These are phyloP conservation scores for Acyrthosiphon pisum DNA, from an alignment of 1,140 invertebrate genomes.

Conservation along the genomic window DNA sequence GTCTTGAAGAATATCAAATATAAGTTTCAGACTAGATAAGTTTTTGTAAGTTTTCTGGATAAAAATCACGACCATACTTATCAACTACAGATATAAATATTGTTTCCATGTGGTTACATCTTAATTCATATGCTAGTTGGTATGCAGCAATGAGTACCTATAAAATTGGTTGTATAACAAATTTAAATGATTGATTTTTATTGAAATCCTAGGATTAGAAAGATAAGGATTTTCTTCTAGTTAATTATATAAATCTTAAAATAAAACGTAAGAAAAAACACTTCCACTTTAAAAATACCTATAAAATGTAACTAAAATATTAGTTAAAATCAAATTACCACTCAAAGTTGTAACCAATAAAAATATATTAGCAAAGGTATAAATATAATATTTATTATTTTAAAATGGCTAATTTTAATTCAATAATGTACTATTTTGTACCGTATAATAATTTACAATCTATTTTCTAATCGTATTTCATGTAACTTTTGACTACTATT, in stretches of 20 bases:
- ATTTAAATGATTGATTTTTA: neutral
- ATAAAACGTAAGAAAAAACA: neutral
- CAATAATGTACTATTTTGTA: neutral
- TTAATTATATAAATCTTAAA: neutral
- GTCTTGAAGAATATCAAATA: conserved; percentile 97
- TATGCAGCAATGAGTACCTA: conserved; percentile 94
- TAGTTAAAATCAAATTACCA: neutral
- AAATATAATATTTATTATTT: neutral
- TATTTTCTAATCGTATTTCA: neutral
- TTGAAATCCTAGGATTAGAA: neutral
- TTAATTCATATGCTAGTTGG: conserved; percentile 94
- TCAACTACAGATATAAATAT: conserved; percentile 98
- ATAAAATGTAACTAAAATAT: neutral
- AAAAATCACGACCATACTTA: conserved; percentile 98
- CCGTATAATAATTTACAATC: neutral
- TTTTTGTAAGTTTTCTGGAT: conserved; percentile 96
- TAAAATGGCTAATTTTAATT: neutral
- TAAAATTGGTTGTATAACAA: conserved; percentile 43
- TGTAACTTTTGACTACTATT: neutral
- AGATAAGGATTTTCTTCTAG: neutral
- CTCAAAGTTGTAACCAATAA: neutral
- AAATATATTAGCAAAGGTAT: neutral
- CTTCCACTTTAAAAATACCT: neutral
- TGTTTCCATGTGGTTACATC: conserved; percentile 98
- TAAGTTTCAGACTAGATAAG: conserved; percentile 95